A percentile compares a stretch with the other conserved stretches of the same genome.
phyloP scores from a whole-genome alignment of 2,113 vertebrate species.

The Oncorhynchus clarkii region DNA sequence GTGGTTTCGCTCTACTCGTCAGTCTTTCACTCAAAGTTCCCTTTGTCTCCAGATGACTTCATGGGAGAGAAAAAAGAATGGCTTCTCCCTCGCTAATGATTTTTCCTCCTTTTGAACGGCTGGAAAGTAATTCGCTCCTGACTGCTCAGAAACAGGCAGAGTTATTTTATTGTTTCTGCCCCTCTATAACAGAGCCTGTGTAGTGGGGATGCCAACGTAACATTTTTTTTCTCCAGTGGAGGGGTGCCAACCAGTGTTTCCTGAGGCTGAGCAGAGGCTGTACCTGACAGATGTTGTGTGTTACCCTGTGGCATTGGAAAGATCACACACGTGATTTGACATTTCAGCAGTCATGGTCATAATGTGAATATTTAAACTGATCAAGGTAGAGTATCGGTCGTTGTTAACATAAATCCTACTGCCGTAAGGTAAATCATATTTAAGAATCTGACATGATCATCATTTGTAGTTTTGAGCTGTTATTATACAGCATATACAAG shows the following conservation, averaged over 20 bases:
- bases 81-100: conserved; percentile 56
- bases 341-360: conserved; percentile 30
- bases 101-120: conserved; percentile 66
- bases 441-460: not conserved
- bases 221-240: conserved; percentile 51
- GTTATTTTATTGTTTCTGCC: conserved; percentile 67
- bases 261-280: conserved; percentile 51
- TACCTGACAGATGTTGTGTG: conserved; percentile 48
- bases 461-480: not conserved
- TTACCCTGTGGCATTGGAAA: conserved; percentile 44
- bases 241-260: conserved; percentile 54
- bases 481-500: not conserved
- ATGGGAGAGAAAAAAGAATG: conserved; percentile 25
- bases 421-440: too few relatives aligned
- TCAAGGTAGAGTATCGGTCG: too few relatives aligned
- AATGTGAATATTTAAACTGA: not conserved
- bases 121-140: conserved; percentile 66
- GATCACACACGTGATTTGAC: conserved; percentile 26
- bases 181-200: conserved; percentile 58
- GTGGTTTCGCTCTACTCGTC: conserved; percentile 54
- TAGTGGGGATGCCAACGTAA: conserved; percentile 63
- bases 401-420: too few relatives aligned
- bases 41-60: conserved; percentile 66
- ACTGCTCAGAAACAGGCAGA: conserved; percentile 56
- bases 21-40: conserved; percentile 57